Evolutionary conservation across 2,888 invertebrate genomes (phyloP), one percentile per base, ranked within the genome.

Genomic region (Toxonevra muliebris): DNA sequence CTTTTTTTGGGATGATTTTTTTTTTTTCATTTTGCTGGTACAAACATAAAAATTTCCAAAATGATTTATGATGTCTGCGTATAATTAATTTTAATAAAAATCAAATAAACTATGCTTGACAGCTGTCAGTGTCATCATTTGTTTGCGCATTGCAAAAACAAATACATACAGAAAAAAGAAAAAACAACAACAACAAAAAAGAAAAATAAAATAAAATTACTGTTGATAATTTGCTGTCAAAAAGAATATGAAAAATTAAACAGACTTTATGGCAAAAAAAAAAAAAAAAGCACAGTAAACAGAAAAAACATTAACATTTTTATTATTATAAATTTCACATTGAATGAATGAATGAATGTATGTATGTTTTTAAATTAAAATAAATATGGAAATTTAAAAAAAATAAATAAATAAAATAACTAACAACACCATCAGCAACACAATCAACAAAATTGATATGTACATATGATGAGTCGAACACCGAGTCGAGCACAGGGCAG

Each of bases 41-140:
- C 13, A 17, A 43, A 20, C 30, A 30, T n/a, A n/a, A 40, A 50
- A 15, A 2, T 55, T 52, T 61, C n/a, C 50, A 19, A 59, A 80
- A 77, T 80, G 82, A 82, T 80, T 81, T 79, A 80, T 80, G 80
- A 76, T 72, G 70, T 71, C 77, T 74, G 74, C 74, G 73, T 74
- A 77, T 78, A 80, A 81, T 80, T 81, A 82, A 82, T 81, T 82
- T 80, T 81, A 79, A 81, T 82, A 79, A 82, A 82, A 81, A 81
- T 82, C 82, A 80, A 79, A 82, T 81, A 82, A 82, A 79, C 79
- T 76, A 75, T 75, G 75, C 76, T 74, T 74, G 75, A 73, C 75
- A 75, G 75, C 75, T 75, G 75, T 75, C 75, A 74, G 73, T 74
- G 73, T 73, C 73, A 73, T 73, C 72, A 74, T 73, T 73, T 73